These are phyloP conservation scores for Porites rus DNA, from an alignment of 92 coral and sea anemone genomes.

Conservation along the genomic window DNA sequence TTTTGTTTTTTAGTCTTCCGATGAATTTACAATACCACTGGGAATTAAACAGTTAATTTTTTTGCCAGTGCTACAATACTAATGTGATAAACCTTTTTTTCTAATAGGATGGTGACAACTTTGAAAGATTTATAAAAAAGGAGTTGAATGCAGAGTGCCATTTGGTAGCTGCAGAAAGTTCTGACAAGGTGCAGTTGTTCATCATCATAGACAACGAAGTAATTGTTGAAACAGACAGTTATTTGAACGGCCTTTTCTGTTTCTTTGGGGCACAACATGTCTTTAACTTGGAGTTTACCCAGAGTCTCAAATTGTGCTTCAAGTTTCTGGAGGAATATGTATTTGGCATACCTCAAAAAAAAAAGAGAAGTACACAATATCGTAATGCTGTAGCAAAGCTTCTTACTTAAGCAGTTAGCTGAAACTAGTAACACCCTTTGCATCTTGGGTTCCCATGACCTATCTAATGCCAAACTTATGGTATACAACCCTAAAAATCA, in stretches of 20 bases:
- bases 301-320: background rate
- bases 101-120: background rate
- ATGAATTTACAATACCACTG: background rate
- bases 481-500: no score
- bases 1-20: no score
- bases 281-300: background rate
- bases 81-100: background rate
- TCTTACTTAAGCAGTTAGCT: background rate
- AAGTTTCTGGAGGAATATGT: conserved; percentile 7
- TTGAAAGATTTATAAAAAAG: background rate
- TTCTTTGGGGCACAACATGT: background rate
- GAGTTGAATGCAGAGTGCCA: background rate
- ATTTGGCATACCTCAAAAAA: background rate
- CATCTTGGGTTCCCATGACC: no score
- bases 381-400: background rate
- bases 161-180: background rate
- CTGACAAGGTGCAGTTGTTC: background rate
- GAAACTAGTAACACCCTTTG: no score
- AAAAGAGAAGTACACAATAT: background rate
- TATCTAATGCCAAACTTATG: no score
- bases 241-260: background rate
- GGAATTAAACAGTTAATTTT: background rate
- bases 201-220: conserved; percentile 1
- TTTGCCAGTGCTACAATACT: no score
- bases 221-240: background rate